Evolutionary conservation across 2,113 vertebrate species (phyloP).

Genomic region (Zingel zingel): DNA sequence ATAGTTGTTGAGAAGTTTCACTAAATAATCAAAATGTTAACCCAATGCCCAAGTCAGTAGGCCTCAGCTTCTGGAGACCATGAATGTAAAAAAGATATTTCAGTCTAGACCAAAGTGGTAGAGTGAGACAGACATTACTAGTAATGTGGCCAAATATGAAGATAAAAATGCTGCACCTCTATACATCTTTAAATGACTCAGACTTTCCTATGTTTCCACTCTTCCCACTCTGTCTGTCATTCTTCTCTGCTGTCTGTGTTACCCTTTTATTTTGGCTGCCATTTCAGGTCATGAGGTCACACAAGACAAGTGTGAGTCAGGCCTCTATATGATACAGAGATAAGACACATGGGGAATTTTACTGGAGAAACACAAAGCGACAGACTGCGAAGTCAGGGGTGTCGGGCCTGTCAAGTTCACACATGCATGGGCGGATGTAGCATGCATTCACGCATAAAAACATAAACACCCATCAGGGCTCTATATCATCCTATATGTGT

Average conservation of each 20-base stretch:
- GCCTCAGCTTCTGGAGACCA: too few relatives aligned
- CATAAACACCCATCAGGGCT: neutral
- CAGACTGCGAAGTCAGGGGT: neutral
- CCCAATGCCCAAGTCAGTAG: neutral
- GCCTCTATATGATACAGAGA: neutral
- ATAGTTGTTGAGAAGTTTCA: neutral
- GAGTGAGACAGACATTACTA: neutral
- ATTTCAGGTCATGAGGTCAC: neutral
- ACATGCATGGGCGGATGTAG: neutral
- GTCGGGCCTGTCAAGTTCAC: neutral
- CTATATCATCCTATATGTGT: neutral
- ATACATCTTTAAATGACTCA: neutral
- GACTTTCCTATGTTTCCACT: neutral
- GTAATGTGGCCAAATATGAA: neutral
- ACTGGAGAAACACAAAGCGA: constrained; percentile 44
- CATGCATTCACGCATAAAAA: too few relatives aligned
- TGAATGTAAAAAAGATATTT: too few relatives aligned
- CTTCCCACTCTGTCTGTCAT: constrained; percentile 8
- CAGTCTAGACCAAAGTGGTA: too few relatives aligned
- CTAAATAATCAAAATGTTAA: neutral
- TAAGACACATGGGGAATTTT: neutral
- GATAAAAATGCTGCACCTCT: neutral
- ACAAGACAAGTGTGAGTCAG: constrained; percentile 55
- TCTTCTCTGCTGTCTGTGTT: neutral
- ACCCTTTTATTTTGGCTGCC: constrained; percentile 20